Base-by-base conservation (phyloP, 2,888 invertebrate species). In the Axea sp. region DNA sequence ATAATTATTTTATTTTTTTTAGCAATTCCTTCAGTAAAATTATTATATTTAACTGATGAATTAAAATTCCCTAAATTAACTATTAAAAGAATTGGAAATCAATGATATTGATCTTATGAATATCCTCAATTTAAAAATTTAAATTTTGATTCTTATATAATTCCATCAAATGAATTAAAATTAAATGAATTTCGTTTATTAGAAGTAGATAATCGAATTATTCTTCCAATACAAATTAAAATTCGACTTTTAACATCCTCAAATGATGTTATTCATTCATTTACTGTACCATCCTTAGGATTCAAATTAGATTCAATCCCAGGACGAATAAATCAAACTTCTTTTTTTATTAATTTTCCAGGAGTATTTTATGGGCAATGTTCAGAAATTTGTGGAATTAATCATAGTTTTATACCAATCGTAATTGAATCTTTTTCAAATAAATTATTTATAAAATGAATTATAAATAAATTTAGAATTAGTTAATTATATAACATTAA, bases 331-430 rank as follows among this genome's bases (percentile, higher is more conserved):
- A 92, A 92, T 79, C 91, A 92, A 91, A 89, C 88, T 82, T 90
- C 3, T 7, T 28, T 31, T 31, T 28, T 8, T 9, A 5, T 31
- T 5, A 31, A 12, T 31, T 5, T 2, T 1, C 89, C 92, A 0
- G 93, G 93, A 33, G 80, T 93, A 84, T 92, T 90, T 87, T 94
- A 88, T 88, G 93, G 93, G 0, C 93, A 94, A 91, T 94, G 94
- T 85, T 94, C 93, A 79, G 93, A 94, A 91, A 94, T 94, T 89
- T 94, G 94, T 88, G 94, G 94, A 0, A 91, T 92, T 53, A 94
- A 94, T 85, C 93, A 94, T 86, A 93, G 93, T 67, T 94, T 94
- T 90, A 94, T 94, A 88, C 94, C 93, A 22, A 93, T 94, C 90
- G 89, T 90, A 67, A 86, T 92, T 81, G 92, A 92, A 91, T 89